phyloP scores from a whole-genome alignment of 2,113 vertebrate genomes.

The Meriones unguiculatus region DNA sequence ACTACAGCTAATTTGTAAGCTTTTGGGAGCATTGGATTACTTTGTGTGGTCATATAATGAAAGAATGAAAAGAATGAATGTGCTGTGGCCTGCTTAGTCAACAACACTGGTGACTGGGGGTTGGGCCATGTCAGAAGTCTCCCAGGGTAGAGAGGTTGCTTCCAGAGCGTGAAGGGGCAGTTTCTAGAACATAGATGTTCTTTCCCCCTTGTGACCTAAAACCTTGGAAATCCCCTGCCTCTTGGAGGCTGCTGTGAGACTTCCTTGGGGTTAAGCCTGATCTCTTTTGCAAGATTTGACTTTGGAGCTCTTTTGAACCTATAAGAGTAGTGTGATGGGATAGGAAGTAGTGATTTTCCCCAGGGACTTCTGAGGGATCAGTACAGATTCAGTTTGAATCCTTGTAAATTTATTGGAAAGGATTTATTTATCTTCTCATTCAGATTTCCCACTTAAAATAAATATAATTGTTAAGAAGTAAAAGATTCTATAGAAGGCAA shows the following conservation, averaged over 20 bases:
- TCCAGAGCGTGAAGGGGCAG: background rate
- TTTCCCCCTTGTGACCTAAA: background rate
- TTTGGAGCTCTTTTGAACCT: background rate
- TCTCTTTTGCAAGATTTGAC: conserved; percentile 3
- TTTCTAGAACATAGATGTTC: background rate
- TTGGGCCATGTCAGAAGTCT: background rate
- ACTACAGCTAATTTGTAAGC: background rate
- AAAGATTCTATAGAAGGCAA: conserved; percentile 27
- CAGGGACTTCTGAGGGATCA: background rate
- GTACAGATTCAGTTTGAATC: background rate
- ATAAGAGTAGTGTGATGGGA: background rate
- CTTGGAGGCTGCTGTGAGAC: background rate
- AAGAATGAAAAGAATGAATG: background rate
- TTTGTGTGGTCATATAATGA: background rate
- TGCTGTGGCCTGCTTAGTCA: background rate
- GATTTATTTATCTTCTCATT: background rate
- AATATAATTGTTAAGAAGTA: conserved; percentile 2
- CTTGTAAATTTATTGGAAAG: conserved; percentile 24
- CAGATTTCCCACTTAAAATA: conserved; percentile 37
- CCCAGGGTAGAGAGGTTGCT: background rate
- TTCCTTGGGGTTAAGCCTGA: background rate
- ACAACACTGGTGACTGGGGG: background rate
- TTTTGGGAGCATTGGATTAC: background rate
- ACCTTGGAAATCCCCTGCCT: conserved; percentile 22
- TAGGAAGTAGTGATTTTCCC: background rate